Evolutionary conservation across 2,113 vertebrate species (phyloP), one percentile per base, ranked within the genome.

Genomic region (Sinocyclocheilus maitianheensis): DNA sequence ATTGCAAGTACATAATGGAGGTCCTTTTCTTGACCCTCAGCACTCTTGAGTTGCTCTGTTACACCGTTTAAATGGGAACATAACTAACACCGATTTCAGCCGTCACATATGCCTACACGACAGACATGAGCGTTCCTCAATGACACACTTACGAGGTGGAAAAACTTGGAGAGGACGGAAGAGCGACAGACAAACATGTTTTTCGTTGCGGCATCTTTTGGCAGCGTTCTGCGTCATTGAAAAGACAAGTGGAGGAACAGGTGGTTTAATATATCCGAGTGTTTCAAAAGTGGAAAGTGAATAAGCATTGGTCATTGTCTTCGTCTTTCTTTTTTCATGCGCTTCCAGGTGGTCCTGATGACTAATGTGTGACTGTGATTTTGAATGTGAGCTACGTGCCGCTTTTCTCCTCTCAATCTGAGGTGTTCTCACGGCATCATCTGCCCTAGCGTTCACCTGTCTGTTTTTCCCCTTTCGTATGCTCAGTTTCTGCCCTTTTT

Each of bases 261-360:
- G 82, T 87, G 82, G 82, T 77, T 80, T 40, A 72, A 30, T 37
- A 16, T 77, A 80, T 77, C 71, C 4, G 63, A 82, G 40, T 1
- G 7, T 62, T 86, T 65, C 71, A 76, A 55, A 81, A 65, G 63
- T 55, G 43, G 26, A 76, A 74, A 22, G 63, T 81, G 71, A 86
- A 81, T 81, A 81, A 76, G 69, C 18, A 24, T 63, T 58, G 55
- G 77, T 72, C 78, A 75, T 81, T 74, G 77, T 81, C 48, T 78
- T 60, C 37, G 53, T 43, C 55, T 74, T 60, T 74, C 46, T 77
- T 46, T 34, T 74, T 67, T 79, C 26, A 51, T 75, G 24, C 4
- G 77, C 11, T 84, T 85, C 87, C 87, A 88, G 87, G 87, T 88
- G 87, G 87, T 88, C 77, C 20, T 43, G 53, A 79, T 85, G 84